Conservation (phyloP, 1,140 invertebrate species). For the Agraylea sexmaculata region DNA sequence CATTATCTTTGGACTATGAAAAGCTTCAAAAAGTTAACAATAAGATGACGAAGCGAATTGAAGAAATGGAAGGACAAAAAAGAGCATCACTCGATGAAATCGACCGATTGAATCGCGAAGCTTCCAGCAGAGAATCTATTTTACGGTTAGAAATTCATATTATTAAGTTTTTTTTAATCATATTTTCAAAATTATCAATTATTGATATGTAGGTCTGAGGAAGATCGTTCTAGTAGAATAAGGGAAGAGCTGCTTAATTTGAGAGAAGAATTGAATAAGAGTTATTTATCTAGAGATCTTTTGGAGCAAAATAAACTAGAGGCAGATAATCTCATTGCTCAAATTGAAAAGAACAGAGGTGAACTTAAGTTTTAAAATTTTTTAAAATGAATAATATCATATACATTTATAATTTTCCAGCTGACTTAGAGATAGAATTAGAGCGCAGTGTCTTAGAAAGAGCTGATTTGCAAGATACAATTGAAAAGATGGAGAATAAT, state of each 20-base stretch:
- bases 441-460: conserved; percentile 58
- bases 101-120: conserved; percentile 50
- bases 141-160: conserved; percentile 26
- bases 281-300: conserved; percentile 56
- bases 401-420: conserved; percentile 26
- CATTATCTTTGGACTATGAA: conserved; percentile 60
- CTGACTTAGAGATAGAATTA: conserved; percentile 62
- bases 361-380: conserved; percentile 14
- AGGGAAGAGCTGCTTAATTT: conserved; percentile 60
- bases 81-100: conserved; percentile 58
- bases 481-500: conserved; percentile 56
- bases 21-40: conserved; percentile 59
- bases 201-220: conserved; percentile 44
- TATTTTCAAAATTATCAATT: conserved; percentile 4
- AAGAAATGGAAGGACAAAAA: conserved; percentile 63
- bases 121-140: conserved; percentile 30
- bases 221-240: conserved; percentile 62
- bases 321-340: conserved; percentile 53
- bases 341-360: conserved; percentile 68
- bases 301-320: conserved; percentile 70
- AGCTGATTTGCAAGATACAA: conserved; percentile 58
- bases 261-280: conserved; percentile 63
- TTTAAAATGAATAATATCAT: conserved; percentile 7
- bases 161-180: conserved; percentile 1
- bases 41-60: conserved; percentile 60